Evolutionary conservation across 1,140 invertebrate genomes (phyloP), one percentile per base, ranked within the genome.

Genomic region (Limonius californicus): DNA sequence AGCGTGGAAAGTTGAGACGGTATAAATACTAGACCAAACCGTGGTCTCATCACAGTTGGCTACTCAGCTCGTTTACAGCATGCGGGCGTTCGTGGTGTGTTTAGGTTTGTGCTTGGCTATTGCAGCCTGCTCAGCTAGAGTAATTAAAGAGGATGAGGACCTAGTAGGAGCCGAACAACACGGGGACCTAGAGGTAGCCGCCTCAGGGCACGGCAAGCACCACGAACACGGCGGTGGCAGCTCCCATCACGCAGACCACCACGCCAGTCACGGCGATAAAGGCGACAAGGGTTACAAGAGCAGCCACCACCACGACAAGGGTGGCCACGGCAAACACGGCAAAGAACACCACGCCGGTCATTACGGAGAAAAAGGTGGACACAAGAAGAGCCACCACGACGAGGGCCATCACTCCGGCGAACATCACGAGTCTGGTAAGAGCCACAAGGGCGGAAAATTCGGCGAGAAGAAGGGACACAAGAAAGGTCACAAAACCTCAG

Each of bases 301-400:
- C 1, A 78, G 85, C 56, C 85, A 88, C 67, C 85, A 88, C 65
- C 84, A 82, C 68, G 84, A 87, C 64, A 84, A 87, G 65, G 85
- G 84, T 0, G 83, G 86, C 45, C 84, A 91, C 64, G 88, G 87
- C 0, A 83, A 90, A 67, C 84, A 88, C 64, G 87, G 85, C 21
- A 87, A 89, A 72, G 85, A 88, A 66, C 82, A 87, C 66, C 83
- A 90, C 64, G 83, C 83, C 56, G 85, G 85, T 0, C 87, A 90
- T 71, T 84, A 91, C 70, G 82, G 83, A 45, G 88, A 89, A 64
- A 83, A 90, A 62, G 83, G 84, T 11, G 89, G 88, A 0, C 86
- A 90, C 68, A 86, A 89, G 69, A 90, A 91, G 70, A 84, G 86
- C 57, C 86, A 90, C 68, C 87, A 90, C 72, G 87, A 90, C 65